Conservation (phyloP, 2,113 vertebrate genomes). For the Odontesthes bonariensis region DNA sequence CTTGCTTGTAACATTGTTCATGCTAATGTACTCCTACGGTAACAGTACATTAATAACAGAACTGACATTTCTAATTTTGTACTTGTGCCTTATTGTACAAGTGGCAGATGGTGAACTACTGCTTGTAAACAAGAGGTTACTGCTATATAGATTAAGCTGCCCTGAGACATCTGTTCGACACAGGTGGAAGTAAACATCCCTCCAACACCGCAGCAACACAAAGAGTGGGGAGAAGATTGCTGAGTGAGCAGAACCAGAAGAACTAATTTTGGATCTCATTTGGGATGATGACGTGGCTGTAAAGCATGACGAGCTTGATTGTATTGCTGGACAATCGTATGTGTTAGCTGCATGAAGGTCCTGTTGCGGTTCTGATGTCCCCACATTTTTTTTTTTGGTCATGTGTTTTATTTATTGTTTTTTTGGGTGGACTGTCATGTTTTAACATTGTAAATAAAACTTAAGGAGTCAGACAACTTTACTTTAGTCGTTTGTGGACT, state of each 20-base stretch:
- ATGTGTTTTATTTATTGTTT: slow-evolving; percentile 75
- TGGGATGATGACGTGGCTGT: slow-evolving; percentile 24
- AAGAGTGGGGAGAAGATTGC: slow-evolving; percentile 8
- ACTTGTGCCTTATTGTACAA: slow-evolving; percentile 76
- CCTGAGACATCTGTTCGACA: slow-evolving; percentile 37
- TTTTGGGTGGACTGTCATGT: slow-evolving; percentile 65
- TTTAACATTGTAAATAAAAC: slow-evolving; percentile 77
- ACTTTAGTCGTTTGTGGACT: not conserved
- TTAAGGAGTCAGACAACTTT: slow-evolving; percentile 23
- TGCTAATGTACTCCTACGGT: not conserved
- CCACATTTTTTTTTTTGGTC: not conserved
- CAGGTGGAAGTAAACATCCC: slow-evolving; percentile 22
- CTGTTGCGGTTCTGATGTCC: slow-evolving; percentile 51
- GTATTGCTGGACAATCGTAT: slow-evolving; percentile 84
- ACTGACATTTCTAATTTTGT: slow-evolving; percentile 44
- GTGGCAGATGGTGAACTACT: slow-evolving; percentile 49
- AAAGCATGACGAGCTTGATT: slow-evolving; percentile 62
- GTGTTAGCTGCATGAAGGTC: slow-evolving; percentile 74
- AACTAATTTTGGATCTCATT: slow-evolving; percentile 12
- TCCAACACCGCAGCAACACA: slow-evolving; percentile 6
- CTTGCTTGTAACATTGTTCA: slow-evolving; percentile 20
- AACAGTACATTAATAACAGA: slow-evolving; percentile 23
- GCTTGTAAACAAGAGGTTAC: slow-evolving; percentile 38
- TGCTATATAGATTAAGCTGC: slow-evolving; percentile 15
- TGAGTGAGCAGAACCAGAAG: slow-evolving; percentile 7